Conservation (phyloP, 2,888 invertebrate species). For the Parnassius smintheus region DNA sequence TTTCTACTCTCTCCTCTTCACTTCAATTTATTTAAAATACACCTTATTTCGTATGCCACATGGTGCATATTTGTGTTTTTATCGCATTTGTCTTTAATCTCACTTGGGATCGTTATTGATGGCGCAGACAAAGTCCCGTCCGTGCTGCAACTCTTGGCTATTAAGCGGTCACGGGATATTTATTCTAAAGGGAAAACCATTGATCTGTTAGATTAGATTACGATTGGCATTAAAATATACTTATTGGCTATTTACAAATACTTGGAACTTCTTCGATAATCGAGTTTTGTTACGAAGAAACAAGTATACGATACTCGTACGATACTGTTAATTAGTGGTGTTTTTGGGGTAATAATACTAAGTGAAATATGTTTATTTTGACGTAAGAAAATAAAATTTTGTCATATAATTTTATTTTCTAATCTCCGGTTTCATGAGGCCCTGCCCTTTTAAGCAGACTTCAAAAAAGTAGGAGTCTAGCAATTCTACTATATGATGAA, state of each 20-base stretch:
- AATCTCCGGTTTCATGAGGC: too few species aligned
- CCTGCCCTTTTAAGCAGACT: too few species aligned
- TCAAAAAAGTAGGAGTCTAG: too few species aligned
- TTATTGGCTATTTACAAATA: constrained; percentile 12
- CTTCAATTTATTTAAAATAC: background rate
- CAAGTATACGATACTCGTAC: too few species aligned
- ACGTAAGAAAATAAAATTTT: too few species aligned
- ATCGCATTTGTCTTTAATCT: constrained; percentile 11
- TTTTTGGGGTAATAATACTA: too few species aligned
- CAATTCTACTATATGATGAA: too few species aligned
- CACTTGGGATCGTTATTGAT: constrained; percentile 27
- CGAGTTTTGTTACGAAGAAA: too few species aligned
- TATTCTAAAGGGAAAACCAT: constrained; percentile 19
- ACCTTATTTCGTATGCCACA: constrained; percentile 1
- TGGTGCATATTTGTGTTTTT: constrained; percentile 18
- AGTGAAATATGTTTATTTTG: too few species aligned
- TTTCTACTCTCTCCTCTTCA: constrained; percentile 29
- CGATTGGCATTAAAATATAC: constrained; percentile 13
- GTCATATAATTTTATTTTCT: too few species aligned
- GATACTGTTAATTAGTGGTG: too few species aligned
- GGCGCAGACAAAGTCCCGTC: constrained; percentile 24
- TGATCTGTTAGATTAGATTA: constrained; percentile 25
- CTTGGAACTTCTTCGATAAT: background rate
- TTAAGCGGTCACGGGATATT: constrained; percentile 27
- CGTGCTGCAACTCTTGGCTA: constrained; percentile 20